Conservation (phyloP, 2,888 invertebrate species). For the Leptinotarsa haldemani region DNA sequence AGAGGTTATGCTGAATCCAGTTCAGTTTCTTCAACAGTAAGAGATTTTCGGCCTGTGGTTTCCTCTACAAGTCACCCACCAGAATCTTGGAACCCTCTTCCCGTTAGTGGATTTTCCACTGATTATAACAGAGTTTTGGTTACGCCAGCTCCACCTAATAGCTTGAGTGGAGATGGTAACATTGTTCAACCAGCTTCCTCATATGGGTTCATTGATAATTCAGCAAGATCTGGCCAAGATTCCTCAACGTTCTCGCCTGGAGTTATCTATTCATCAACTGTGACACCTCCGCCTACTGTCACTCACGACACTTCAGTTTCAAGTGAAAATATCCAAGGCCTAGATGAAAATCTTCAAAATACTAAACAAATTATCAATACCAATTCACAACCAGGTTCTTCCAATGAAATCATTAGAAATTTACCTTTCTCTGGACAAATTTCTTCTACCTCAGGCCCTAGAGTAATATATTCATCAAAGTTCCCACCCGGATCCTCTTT, state of each 20-base stretch:
- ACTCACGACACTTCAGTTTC: background rate
- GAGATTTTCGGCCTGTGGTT: background rate
- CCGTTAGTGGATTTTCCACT: background rate
- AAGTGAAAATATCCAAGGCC: background rate
- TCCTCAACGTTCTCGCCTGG: conserved; percentile 26
- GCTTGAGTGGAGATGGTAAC: conserved; percentile 12
- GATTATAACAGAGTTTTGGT: background rate
- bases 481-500: background rate
- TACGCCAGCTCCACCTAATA: background rate
- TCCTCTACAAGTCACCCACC: background rate
- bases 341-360: background rate
- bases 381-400: conserved; percentile 3
- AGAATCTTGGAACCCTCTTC: background rate
- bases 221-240: background rate
- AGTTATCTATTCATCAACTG: background rate
- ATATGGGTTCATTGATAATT: conserved; percentile 21
- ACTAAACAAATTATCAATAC: background rate
- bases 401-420: background rate
- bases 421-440: background rate
- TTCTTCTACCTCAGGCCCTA: conserved; percentile 2
- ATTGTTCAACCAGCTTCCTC: conserved; percentile 39
- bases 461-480: background rate
- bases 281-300: background rate
- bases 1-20: conserved; percentile 7
- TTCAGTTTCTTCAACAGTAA: background rate